These are phyloP conservation scores for Lepisosteus oculatus DNA, from an alignment of 2,113 vertebrate genomes.

Conservation along the genomic window DNA sequence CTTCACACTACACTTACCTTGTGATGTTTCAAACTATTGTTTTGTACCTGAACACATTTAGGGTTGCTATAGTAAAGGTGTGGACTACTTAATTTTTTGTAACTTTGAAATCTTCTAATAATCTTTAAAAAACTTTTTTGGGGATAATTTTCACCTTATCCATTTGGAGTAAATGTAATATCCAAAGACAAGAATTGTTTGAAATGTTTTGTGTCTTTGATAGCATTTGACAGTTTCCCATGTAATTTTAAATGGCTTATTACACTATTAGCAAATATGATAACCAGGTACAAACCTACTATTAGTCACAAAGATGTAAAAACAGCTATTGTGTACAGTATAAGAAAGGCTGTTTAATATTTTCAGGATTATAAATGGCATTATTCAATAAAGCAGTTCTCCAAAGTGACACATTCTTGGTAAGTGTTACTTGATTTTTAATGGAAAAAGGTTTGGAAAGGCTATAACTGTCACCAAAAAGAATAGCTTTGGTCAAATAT, in stretches of 20 bases:
- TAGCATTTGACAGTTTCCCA: neutral
- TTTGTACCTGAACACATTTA: too few species aligned
- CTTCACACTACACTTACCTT: too few species aligned
- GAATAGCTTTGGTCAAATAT: slow-evolving; percentile 11
- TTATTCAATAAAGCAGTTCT: neutral
- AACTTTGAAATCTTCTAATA: too few species aligned
- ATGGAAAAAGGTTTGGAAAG: neutral
- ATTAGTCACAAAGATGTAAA: neutral
- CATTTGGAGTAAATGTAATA: neutral
- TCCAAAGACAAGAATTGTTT: neutral
- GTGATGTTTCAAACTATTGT: too few species aligned
- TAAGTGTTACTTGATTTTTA: neutral
- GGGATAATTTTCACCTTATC: neutral
- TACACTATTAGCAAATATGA: neutral
- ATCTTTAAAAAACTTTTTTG: too few species aligned
- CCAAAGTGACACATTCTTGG: neutral
- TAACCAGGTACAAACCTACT: neutral
- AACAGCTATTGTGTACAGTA: neutral
- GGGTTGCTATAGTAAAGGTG: too few species aligned
- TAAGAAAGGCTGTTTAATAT: neutral
- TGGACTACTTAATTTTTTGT: too few species aligned
- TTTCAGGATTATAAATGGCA: neutral
- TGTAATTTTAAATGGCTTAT: neutral
- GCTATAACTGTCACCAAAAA: neutral
- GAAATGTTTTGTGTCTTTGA: neutral